phyloP scores from a whole-genome alignment of 2,113 vertebrate genomes.

The Tympanuchus pallidicinctus region DNA sequence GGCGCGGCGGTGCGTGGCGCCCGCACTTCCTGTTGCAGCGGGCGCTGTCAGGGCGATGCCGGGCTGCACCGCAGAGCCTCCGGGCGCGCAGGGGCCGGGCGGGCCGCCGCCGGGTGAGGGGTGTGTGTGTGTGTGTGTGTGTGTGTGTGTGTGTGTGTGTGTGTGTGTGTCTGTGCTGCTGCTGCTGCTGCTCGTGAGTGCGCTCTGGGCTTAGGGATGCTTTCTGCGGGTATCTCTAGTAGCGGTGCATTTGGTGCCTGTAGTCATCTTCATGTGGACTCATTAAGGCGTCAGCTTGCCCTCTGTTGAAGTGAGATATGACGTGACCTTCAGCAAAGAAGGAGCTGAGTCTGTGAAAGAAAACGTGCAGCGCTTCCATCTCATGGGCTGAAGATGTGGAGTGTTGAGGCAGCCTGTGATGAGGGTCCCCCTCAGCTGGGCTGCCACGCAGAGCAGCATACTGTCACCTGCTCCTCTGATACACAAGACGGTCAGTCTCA shows the following conservation, averaged over 20 bases:
- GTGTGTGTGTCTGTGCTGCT: no score
- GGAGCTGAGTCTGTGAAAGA: rapidly evolving
- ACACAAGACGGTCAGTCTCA: background rate
- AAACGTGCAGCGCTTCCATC: background rate
- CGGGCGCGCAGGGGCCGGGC: no score
- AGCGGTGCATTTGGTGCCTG: background rate
- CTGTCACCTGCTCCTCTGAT: background rate
- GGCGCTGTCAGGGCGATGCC: no score
- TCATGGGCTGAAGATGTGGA: rapidly evolving
- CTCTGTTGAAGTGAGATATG: background rate
- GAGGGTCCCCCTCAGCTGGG: rapidly evolving
- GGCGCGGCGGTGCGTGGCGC: no score
- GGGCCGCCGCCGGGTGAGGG: no score
- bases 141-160: no score
- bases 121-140: no score
- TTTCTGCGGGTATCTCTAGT: rapidly evolving
- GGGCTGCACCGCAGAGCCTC: no score
- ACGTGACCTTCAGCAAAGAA: background rate
- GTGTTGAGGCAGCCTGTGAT: rapidly evolving
- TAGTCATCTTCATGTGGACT: background rate
- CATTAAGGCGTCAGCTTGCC: background rate
- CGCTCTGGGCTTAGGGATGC: rapidly evolving
- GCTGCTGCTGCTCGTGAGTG: background rate
- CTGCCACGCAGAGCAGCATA: background rate
- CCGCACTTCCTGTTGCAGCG: no score